phyloP scores from a whole-genome alignment of 2,113 vertebrate genomes.

The Bos taurus region ARS-UCD2.0 NC_037336.1:12300501-12301000 shows the following conservation, averaged over 20 bases:
- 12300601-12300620: not conserved
- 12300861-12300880: not conserved
- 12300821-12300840: conserved; percentile 25
- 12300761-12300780: not conserved
- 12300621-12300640: not conserved
- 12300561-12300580: not conserved
- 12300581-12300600: not conserved
- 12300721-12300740: not conserved
- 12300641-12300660: not conserved
- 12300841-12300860: not conserved
- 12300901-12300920: not conserved
- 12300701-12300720: not conserved
- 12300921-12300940: not conserved
- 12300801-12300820: not conserved
- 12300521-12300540: not conserved
- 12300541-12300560: not conserved
- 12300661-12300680: not conserved
- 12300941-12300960: not conserved
- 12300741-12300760: not conserved
- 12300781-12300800: not conserved
- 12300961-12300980: not conserved
- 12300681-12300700: not conserved
- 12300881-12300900: not conserved
- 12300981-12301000: not conserved
- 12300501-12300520: not conserved